A percentile compares a stretch with the other conserved stretches of the same genome.
These are phyloP conservation scores for Leuctra nigra DNA, from an alignment of 2,888 invertebrate genomes.

Conservation along the genomic window DNA sequence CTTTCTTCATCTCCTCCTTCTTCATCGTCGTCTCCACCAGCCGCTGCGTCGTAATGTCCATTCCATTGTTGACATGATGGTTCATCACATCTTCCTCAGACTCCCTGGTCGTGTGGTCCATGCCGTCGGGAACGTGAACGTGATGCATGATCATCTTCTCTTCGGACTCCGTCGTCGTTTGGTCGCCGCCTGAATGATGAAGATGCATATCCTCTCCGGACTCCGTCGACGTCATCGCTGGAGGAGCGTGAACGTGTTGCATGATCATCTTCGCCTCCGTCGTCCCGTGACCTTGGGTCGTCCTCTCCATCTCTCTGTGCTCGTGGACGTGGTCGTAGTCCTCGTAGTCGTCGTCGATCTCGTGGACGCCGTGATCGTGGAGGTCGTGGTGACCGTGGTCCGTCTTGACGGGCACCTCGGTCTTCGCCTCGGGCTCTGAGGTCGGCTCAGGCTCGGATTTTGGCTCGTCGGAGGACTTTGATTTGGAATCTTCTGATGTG, in stretches of 20 bases:
- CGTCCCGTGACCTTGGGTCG: no score
- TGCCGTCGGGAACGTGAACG: not conserved
- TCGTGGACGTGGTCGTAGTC: not conserved
- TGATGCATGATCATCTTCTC: not conserved
- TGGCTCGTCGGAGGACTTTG: constrained; percentile 29
- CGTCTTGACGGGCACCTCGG: not conserved
- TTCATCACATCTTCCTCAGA: not conserved
- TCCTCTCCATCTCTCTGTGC: not conserved
- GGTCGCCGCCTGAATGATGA: no score
- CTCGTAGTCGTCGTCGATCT: not conserved
- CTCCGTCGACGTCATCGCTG: no score
- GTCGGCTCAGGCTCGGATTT: constrained; percentile 22
- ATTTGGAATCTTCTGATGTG: constrained; percentile 32
- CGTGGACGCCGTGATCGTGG: not conserved
- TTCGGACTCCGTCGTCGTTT: not conserved
- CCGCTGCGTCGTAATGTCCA: no score
- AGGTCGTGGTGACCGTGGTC: not conserved
- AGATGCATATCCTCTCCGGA: no score
- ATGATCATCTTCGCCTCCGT: no score
- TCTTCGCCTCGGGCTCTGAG: constrained; percentile 4
- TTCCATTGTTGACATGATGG: not conserved
- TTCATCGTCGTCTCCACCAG: no score
- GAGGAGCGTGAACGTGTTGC: no score
- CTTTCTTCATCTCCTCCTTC: no score
- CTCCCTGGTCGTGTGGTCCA: not conserved